phyloP scores from a whole-genome alignment of 2,888 invertebrate species.

The Dasypolia templi region DNA sequence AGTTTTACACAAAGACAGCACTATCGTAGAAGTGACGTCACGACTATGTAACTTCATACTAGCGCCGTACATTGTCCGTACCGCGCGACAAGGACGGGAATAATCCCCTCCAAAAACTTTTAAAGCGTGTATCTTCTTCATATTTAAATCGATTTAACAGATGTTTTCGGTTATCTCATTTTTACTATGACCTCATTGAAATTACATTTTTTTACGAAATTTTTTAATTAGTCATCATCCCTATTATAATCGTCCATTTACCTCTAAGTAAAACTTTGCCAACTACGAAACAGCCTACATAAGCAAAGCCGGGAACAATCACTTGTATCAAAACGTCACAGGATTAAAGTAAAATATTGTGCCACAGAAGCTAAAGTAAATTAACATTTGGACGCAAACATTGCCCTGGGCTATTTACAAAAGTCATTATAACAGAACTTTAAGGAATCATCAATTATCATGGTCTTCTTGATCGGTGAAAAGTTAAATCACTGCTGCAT shows the following conservation, averaged over 20 bases:
- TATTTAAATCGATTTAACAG: too few species aligned
- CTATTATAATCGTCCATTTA: neutral
- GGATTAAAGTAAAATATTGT: conserved; percentile 43
- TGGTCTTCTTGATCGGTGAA: conserved; percentile 2
- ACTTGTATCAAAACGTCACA: conserved; percentile 31
- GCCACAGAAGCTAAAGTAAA: conserved; percentile 54
- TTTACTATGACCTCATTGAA: too few species aligned
- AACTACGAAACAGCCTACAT: conserved; percentile 1
- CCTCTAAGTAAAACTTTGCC: neutral
- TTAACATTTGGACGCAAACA: conserved; percentile 58
- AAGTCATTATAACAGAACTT: conserved; percentile 25
- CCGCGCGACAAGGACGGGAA: too few species aligned
- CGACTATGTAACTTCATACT: too few species aligned
- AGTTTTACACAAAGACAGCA: too few species aligned
- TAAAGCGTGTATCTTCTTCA: too few species aligned
- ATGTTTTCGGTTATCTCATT: too few species aligned
- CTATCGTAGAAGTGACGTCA: too few species aligned
- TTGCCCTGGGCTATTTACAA: conserved; percentile 39
- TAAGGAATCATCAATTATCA: conserved; percentile 17
- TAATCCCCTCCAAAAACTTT: too few species aligned
- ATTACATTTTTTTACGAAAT: too few species aligned
- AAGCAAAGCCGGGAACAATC: conserved; percentile 22
- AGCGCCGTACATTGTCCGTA: too few species aligned
- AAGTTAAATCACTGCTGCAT: neutral
- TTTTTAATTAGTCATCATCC: too few species aligned